A percentile compares a stretch with the other conserved stretches of the same genome.
Evolutionary conservation across 2,113 vertebrate genomes (phyloP).

Genomic region (Tupaia tana): DNA sequence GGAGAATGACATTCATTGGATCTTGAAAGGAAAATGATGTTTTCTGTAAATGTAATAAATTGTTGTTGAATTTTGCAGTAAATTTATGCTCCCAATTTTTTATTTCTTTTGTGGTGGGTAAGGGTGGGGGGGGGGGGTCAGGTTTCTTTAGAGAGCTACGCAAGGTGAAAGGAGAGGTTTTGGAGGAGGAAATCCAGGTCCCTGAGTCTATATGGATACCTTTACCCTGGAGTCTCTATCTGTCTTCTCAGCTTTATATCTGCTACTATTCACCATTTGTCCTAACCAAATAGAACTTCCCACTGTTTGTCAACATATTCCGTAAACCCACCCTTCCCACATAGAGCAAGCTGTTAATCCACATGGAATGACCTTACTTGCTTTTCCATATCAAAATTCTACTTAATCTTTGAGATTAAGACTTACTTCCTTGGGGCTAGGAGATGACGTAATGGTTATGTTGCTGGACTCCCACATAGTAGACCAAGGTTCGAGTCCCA

Average conservation of each 20-base stretch:
- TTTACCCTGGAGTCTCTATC: not conserved
- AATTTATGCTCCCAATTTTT: not conserved
- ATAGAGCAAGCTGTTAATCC: not conserved
- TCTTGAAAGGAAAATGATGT: not conserved
- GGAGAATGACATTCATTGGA: not conserved
- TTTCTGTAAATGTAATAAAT: not conserved
- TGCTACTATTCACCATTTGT: not conserved
- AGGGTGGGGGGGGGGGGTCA: not conserved
- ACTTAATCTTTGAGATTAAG: not conserved
- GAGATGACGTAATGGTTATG: no score
- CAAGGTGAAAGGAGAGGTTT: not conserved
- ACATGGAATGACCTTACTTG: not conserved
- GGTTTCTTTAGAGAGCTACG: not conserved
- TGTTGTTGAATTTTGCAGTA: not conserved
- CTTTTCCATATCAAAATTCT: not conserved
- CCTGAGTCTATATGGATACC: not conserved
- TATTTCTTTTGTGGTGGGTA: no score
- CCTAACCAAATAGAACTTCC: not conserved
- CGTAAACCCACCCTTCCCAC: not conserved
- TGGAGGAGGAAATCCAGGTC: not conserved
- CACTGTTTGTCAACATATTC: not conserved
- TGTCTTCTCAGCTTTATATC: not conserved
- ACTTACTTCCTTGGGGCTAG: no score
- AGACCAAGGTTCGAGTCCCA: no score
- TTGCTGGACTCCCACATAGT: no score